Evolutionary conservation across 2,113 vertebrate genomes (phyloP).

Genomic region (Chionodraco myersi): DNA sequence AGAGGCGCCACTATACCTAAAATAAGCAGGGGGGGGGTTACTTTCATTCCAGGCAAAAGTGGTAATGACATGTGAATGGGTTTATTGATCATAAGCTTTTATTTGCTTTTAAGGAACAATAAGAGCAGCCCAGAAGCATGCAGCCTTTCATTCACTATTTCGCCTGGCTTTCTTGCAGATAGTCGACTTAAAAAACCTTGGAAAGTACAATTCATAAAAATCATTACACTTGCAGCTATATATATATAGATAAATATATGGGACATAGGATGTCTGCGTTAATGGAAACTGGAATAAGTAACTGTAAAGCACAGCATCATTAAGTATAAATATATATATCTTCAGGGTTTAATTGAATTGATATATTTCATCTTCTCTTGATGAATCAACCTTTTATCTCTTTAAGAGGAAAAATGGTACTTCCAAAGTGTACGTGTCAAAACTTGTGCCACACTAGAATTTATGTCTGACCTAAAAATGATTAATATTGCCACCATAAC

Average conservation of each 20-base stretch:
- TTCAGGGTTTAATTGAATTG: conserved; percentile 55
- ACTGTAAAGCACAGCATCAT: conserved; percentile 47
- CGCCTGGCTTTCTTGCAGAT: not conserved
- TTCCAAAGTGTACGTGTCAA: conserved; percentile 33
- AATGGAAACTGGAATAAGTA: conserved; percentile 48
- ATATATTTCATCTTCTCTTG: conserved; percentile 67
- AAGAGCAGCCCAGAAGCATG: not conserved
- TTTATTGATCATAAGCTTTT: conserved; percentile 27
- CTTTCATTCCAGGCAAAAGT: conserved; percentile 10
- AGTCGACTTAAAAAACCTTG: not conserved
- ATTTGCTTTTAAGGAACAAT: not conserved
- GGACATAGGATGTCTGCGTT: not conserved
- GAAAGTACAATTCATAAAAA: not conserved
- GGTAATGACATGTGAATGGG: conserved; percentile 19
- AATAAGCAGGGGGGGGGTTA: conserved; percentile 13
- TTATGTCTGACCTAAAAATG: conserved; percentile 61
- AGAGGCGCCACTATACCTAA: conserved; percentile 2
- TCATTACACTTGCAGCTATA: conserved; percentile 5
- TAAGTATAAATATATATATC: conserved; percentile 24
- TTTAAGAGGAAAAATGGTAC: conserved; percentile 62
- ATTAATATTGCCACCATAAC: conserved; percentile 67
- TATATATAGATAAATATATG: not conserved
- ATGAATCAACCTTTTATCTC: conserved; percentile 53
- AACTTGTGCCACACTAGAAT: conserved; percentile 45
- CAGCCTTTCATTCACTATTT: not conserved